These are phyloP conservation scores for Astyanax mexicanus DNA, from an alignment of 2,797 vertebrate species.

Conservation along the genomic window DNA sequence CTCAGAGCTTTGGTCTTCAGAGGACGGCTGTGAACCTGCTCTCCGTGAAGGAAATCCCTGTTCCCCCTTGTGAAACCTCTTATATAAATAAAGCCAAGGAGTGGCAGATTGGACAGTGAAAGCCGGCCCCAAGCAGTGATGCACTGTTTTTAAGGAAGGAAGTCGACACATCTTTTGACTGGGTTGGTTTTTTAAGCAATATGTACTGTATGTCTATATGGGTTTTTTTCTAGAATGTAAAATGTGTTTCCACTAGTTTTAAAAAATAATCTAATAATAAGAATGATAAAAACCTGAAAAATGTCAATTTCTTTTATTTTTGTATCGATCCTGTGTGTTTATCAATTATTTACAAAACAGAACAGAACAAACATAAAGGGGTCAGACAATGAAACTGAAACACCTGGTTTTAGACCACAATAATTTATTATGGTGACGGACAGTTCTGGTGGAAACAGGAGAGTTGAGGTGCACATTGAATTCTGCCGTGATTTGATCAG, in stretches of 20 bases:
- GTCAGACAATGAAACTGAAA: too few species aligned
- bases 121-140: background rate
- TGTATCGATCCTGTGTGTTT: too few species aligned
- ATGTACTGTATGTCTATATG: background rate
- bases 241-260: background rate
- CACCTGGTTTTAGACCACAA: too few species aligned
- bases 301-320: too few species aligned
- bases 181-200: background rate
- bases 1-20: background rate
- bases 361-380: too few species aligned
- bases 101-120: background rate
- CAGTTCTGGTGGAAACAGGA: too few species aligned
- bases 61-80: background rate
- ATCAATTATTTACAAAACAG: too few species aligned
- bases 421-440: too few species aligned
- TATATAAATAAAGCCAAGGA: background rate
- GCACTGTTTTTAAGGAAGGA: background rate
- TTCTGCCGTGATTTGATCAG: too few species aligned
- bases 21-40: background rate
- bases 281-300: too few species aligned
- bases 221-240: background rate
- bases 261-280: too few species aligned
- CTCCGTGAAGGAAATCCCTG: background rate
- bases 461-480: too few species aligned
- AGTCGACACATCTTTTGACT: background rate